Conservation (phyloP, 2,888 invertebrate genomes). For the Hybos culiciformis region DNA sequence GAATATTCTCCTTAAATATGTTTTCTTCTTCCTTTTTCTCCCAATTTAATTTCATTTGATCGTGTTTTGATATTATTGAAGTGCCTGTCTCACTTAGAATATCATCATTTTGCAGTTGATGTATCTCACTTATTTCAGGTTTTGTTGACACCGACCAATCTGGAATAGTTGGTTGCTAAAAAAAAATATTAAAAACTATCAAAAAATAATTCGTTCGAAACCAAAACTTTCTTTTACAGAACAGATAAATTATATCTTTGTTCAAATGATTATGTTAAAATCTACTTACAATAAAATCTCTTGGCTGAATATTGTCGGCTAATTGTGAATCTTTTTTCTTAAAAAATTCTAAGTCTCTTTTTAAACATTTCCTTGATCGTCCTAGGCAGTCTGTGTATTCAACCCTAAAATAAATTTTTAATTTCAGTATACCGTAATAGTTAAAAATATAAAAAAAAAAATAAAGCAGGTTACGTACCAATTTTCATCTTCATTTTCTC, state of each 20-base stretch:
- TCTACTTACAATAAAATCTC: conserved; percentile 11
- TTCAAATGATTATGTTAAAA: too few species aligned
- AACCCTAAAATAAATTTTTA: conserved; percentile 43
- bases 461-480: conserved; percentile 34
- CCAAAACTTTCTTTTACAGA: too few species aligned
- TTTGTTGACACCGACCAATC: conserved; percentile 33
- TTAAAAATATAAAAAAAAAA: background rate
- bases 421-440: background rate
- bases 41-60: conserved; percentile 73
- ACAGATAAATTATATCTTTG: too few species aligned
- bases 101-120: conserved; percentile 29
- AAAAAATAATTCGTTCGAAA: background rate
- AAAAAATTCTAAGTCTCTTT: conserved; percentile 57
- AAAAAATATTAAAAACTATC: background rate
- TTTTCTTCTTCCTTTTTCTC: conserved; percentile 68
- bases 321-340: conserved; percentile 46
- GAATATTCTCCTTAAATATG: conserved; percentile 57
- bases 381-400: conserved; percentile 84
- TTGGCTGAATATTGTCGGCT: conserved; percentile 17
- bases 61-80: conserved; percentile 44
- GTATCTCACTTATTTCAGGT: conserved; percentile 21
- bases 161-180: conserved; percentile 28
- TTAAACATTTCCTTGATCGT: conserved; percentile 68
- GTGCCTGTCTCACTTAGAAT: conserved; percentile 31
- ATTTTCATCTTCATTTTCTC: conserved; percentile 36